phyloP scores from a whole-genome alignment of 64 coral and sea anemone species.

The Hydrozoanthus tunicans region DNA sequence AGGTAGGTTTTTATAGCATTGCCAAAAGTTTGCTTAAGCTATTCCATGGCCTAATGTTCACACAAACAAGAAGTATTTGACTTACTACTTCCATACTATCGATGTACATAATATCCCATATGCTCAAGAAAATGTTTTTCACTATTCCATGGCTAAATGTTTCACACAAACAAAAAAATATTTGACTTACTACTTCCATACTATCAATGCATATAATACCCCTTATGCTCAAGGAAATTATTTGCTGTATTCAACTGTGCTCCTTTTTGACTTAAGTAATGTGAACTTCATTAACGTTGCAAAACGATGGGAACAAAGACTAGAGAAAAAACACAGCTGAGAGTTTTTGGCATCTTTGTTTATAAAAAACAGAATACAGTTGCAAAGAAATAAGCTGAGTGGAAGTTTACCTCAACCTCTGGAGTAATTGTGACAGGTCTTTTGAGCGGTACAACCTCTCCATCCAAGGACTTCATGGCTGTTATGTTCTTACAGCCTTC shows the following conservation, averaged over 20 bases:
- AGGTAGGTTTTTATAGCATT: no score
- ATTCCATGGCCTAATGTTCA: no score
- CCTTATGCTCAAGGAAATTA: no score
- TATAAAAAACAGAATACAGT: neutral
- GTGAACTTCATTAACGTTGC: neutral
- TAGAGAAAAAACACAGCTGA: neutral
- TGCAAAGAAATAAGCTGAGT: neutral
- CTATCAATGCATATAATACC: no score
- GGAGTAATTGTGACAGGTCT: constrained; percentile 91
- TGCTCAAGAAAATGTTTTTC: no score
- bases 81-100: no score
- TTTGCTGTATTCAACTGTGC: neutral
- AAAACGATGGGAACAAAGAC: neutral
- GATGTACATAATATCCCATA: no score
- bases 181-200: no score
- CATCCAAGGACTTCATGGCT: constrained; percentile 97
- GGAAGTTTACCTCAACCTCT: constrained; percentile 81
- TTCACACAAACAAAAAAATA: no score
- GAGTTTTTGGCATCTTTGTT: neutral
- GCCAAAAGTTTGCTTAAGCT: no score
- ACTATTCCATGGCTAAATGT: no score
- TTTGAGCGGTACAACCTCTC: constrained; percentile 87
- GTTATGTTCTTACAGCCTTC: constrained; percentile 92
- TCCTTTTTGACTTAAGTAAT: neutral
- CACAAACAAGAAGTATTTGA: no score